phyloP scores from a whole-genome alignment of 2,888 invertebrate genomes.

The Dorcus parallelipipedus region DNA sequence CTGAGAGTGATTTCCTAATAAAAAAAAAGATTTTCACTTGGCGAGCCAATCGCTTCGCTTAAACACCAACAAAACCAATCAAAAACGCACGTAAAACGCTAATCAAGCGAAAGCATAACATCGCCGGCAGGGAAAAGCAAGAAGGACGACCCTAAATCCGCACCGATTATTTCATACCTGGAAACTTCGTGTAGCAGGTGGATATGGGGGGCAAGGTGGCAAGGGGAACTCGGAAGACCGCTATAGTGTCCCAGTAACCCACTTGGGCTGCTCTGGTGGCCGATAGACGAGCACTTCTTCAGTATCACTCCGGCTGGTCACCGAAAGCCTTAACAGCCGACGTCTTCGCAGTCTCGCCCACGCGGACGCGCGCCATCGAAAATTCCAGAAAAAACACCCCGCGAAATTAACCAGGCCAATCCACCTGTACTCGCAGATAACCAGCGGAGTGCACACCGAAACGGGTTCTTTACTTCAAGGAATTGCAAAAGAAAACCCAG shows the following conservation, averaged over 20 bases:
- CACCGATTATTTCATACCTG: constrained; percentile 20
- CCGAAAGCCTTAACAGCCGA: constrained; percentile 16
- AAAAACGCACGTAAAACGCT: constrained; percentile 3
- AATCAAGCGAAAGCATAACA: constrained; percentile 16
- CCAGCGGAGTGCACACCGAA: no score
- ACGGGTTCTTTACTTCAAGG: no score
- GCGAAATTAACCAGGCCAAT: no score
- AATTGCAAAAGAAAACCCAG: no score
- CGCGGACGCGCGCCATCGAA: constrained; percentile 2
- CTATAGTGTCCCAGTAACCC: constrained; percentile 50
- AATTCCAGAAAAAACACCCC: no score
- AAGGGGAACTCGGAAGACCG: constrained; percentile 42
- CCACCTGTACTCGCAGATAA: no score
- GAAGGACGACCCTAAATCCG: constrained; percentile 10
- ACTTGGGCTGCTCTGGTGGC: constrained; percentile 47
- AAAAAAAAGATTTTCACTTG: no score
- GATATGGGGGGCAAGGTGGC: constrained; percentile 35
- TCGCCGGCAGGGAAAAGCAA: constrained; percentile 9
- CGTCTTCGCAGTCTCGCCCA: constrained; percentile 15
- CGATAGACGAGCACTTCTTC: constrained; percentile 45
- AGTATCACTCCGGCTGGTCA: constrained; percentile 39
- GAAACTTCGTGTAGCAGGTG: constrained; percentile 26
- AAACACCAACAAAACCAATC: not conserved
- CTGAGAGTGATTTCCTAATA: no score
- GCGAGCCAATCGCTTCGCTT: no score